Conservation (phyloP, 1,140 invertebrate genomes). For the Gryon sp. region DNA sequence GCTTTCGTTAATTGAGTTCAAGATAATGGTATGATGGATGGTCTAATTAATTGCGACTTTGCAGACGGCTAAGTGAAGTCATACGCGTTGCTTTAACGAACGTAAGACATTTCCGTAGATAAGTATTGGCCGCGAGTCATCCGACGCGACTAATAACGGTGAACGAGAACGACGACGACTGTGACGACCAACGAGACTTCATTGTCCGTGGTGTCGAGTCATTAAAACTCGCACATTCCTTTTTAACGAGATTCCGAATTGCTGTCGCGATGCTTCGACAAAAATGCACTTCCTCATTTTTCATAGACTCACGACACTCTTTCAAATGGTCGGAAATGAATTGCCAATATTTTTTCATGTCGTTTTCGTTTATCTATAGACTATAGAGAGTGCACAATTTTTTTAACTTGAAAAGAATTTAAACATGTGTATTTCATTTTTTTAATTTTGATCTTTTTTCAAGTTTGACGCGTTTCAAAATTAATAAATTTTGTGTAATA, state of each 20-base stretch:
- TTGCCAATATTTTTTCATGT: neutral
- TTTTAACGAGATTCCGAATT: slow-evolving; percentile 58
- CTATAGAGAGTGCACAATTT: no score
- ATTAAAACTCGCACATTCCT: slow-evolving; percentile 58
- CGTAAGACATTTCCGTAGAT: slow-evolving; percentile 49
- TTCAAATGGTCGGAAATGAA: slow-evolving; percentile 35
- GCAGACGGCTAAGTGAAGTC: slow-evolving; percentile 27
- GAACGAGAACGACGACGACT: slow-evolving; percentile 37
- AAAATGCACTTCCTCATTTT: slow-evolving; percentile 50
- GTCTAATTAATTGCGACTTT: slow-evolving; percentile 20
- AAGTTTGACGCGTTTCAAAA: no score
- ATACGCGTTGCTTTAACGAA: slow-evolving; percentile 16
- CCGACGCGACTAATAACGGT: slow-evolving; percentile 51
- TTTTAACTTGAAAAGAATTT: no score
- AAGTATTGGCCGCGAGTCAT: slow-evolving; percentile 44
- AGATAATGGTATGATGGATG: slow-evolving; percentile 7
- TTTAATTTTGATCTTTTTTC: no score
- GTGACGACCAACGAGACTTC: slow-evolving; percentile 30
- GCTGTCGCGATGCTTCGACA: slow-evolving; percentile 2
- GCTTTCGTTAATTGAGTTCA: slow-evolving; percentile 1
- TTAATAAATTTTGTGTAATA: no score
- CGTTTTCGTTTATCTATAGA: no score
- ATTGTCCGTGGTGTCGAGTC: slow-evolving; percentile 54
- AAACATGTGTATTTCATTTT: no score
- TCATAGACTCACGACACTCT: slow-evolving; percentile 40